A percentile compares a stretch with the other conserved stretches of the same genome.
These are phyloP conservation scores for Nesidiocoris tenuis DNA, from an alignment of 2,888 invertebrate genomes.

Conservation along the genomic window DNA sequence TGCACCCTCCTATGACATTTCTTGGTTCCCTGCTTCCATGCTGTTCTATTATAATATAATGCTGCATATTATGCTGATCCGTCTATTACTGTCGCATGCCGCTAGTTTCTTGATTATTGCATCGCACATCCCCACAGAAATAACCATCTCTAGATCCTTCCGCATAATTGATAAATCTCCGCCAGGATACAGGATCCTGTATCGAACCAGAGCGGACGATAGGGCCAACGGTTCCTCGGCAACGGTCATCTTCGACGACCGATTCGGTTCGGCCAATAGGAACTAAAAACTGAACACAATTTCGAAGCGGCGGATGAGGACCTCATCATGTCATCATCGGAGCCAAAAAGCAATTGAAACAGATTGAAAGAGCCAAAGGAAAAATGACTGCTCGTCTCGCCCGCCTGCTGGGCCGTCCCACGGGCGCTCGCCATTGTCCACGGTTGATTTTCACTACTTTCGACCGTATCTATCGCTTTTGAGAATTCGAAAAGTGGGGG, in stretches of 20 bases:
- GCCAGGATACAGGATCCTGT: no score
- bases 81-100: no score
- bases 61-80: no score
- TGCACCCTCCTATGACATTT: no score
- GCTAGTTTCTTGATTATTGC: no score
- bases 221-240: not conserved
- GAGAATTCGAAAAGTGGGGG: not conserved
- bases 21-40: no score
- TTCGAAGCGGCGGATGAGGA: not conserved
- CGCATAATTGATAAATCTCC: no score
- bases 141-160: no score
- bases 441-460: not conserved
- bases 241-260: not conserved
- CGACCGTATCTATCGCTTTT: not conserved
- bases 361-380: conserved; percentile 23
- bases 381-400: conserved; percentile 11
- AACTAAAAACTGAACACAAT: not conserved
- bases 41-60: no score
- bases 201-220: not conserved
- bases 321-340: conserved; percentile 9
- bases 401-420: conserved; percentile 25
- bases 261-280: conserved; percentile 31
- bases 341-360: conserved; percentile 30
- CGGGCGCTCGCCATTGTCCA: conserved; percentile 27
- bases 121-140: no score